Conservation (phyloP, 2,797 vertebrate species). For the Acipenser ruthenus region DNA sequence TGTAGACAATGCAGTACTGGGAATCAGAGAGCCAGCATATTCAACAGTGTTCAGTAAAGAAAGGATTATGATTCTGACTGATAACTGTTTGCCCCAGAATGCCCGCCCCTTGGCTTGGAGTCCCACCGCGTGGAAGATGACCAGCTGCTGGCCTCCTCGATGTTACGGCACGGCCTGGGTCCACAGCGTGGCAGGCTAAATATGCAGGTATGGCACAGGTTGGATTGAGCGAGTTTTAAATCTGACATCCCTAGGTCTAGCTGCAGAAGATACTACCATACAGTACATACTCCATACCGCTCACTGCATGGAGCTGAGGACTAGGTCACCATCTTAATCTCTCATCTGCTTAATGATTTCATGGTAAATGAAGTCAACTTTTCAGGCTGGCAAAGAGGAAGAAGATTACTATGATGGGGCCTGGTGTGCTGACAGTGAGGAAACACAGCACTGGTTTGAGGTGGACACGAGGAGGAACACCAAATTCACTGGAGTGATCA, state of each 20-base stretch:
- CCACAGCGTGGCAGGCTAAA: slow-evolving; percentile 87
- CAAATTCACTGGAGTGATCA: slow-evolving; percentile 81
- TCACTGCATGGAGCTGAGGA: background rate
- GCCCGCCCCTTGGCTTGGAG: slow-evolving; percentile 88
- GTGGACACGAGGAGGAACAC: slow-evolving; percentile 79
- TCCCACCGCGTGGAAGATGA: slow-evolving; percentile 88
- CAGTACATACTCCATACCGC: background rate
- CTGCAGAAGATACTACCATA: too few relatives aligned
- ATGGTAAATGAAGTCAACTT: slow-evolving; percentile 2
- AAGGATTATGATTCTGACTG: too few relatives aligned
- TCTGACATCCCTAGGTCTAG: too few relatives aligned
- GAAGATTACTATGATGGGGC: slow-evolving; percentile 80
- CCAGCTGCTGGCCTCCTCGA: slow-evolving; percentile 85
- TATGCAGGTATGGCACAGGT: slow-evolving; percentile 72
- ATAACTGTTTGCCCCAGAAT: slow-evolving; percentile 55
- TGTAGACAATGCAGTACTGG: too few relatives aligned
- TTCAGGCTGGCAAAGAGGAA: slow-evolving; percentile 67
- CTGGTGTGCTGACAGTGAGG: slow-evolving; percentile 82
- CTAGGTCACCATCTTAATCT: background rate
- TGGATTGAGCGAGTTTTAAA: background rate
- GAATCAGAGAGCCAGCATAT: too few relatives aligned
- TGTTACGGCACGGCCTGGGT: slow-evolving; percentile 74
- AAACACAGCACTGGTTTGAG: slow-evolving; percentile 81
- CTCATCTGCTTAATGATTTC: background rate
- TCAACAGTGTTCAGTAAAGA: too few relatives aligned